phyloP scores from a whole-genome alignment of 2,888 invertebrate species.

The Halictus ligatus region DNA sequence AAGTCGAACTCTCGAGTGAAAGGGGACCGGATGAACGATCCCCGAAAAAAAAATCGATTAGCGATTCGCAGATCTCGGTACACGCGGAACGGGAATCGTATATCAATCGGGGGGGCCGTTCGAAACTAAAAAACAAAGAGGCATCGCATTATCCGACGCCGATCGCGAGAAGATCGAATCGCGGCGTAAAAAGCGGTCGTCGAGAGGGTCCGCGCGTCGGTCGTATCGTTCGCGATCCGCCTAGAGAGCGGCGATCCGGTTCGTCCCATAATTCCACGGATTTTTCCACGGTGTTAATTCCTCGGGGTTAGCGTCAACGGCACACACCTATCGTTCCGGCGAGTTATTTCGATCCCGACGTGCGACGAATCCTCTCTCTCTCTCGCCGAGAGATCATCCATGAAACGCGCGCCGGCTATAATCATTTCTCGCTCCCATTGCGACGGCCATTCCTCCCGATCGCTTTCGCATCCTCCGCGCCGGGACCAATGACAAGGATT shows the following conservation, averaged over 20 bases:
- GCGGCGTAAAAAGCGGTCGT: neutral
- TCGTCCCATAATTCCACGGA: neutral
- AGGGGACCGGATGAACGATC: neutral
- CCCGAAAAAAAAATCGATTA: neutral
- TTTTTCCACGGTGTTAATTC: conserved; percentile 6
- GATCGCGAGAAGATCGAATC: neutral
- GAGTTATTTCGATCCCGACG: neutral
- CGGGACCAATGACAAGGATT: conserved; percentile 24
- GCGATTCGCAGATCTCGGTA: neutral
- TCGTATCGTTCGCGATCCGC: neutral
- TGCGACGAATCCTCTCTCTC: conserved; percentile 11
- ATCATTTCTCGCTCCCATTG: conserved; percentile 37
- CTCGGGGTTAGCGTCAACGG: neutral
- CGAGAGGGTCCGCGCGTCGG: neutral
- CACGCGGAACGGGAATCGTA: neutral
- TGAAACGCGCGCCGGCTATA: conserved; percentile 20
- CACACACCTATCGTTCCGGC: neutral
- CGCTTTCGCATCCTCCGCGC: conserved; percentile 17
- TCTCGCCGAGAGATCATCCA: neutral
- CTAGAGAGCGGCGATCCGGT: neutral
- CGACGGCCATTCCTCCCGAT: conserved; percentile 22
- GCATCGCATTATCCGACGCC: neutral
- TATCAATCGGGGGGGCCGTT: neutral
- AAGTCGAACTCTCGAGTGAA: neutral
- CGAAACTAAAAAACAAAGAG: neutral